Percentiles rank a stretch among this genome's conserved stretches.
Conservation (phyloP, 2,797 vertebrate genomes). For the Silurus aristotelis region DNA sequence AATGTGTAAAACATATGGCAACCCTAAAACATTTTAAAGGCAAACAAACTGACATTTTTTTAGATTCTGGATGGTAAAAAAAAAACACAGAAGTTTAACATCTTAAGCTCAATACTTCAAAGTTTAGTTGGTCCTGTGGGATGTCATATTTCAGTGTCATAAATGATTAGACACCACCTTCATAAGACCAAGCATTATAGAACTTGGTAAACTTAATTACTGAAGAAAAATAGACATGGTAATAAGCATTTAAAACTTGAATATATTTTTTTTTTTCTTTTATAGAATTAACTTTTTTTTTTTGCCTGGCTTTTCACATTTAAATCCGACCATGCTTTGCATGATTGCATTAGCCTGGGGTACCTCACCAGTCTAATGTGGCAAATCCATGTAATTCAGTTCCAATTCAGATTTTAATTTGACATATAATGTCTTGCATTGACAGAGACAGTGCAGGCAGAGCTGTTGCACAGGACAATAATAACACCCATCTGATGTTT, state of each 20-base stretch:
- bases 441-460: slow-evolving; percentile 40
- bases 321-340: slow-evolving; percentile 53
- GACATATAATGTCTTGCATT: slow-evolving; percentile 63
- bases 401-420: slow-evolving; percentile 63
- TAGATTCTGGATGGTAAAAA: background rate
- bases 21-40: background rate
- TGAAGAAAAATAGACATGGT: background rate
- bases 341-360: slow-evolving; percentile 66
- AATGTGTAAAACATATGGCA: background rate
- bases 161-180: background rate
- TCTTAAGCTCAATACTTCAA: background rate
- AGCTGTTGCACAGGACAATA: slow-evolving; percentile 29
- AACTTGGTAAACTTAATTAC: background rate
- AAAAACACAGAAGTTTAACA: background rate
- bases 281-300: slow-evolving; percentile 44
- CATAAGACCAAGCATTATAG: background rate
- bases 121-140: too few relatives aligned
- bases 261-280: background rate
- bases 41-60: background rate
- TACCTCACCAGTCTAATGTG: slow-evolving; percentile 47
- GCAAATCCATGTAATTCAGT: slow-evolving; percentile 63
- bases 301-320: slow-evolving; percentile 18
- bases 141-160: background rate
- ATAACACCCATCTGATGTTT: slow-evolving; percentile 39
- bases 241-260: background rate